Percentiles rank a stretch among this genome's conserved stretches.
phyloP scores from a whole-genome alignment of 2,888 invertebrate species.

The Clostera curtula region DNA sequence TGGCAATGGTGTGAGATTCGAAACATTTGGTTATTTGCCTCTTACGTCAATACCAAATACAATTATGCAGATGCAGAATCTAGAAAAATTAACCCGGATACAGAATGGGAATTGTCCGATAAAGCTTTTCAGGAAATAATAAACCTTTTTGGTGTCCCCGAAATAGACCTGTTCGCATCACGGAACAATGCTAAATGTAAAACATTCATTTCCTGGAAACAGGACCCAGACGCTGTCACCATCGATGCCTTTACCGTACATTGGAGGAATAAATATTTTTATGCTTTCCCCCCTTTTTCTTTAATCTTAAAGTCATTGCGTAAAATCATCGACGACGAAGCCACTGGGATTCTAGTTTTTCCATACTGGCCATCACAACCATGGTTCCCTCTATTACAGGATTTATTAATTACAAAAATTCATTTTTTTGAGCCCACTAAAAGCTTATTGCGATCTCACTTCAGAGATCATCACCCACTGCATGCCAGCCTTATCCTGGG shows the following conservation, averaged over 20 bases:
- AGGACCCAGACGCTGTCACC: constrained; percentile 3
- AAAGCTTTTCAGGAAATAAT: constrained; percentile 1
- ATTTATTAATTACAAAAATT: constrained; percentile 1
- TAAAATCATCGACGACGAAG: constrained; percentile 4
- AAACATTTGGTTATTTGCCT: constrained; percentile 7
- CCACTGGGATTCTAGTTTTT: constrained; percentile 4
- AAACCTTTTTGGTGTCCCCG: not conserved
- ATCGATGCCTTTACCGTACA: constrained; percentile 5
- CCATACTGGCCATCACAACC: constrained; percentile 5
- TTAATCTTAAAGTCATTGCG: constrained; percentile 3
- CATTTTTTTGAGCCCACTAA: constrained; percentile 2
- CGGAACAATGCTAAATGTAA: constrained; percentile 6
- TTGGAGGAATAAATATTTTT: constrained; percentile 1
- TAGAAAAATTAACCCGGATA: constrained; percentile 2
- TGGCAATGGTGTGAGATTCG: constrained; percentile 13
- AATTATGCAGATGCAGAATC: constrained; percentile 3
- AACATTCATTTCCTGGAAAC: constrained; percentile 3
- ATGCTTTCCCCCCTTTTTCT: constrained; percentile 5
- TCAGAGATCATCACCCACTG: constrained; percentile 6
- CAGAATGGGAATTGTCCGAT: constrained; percentile 3
- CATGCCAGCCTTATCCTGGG: constrained; percentile 7
- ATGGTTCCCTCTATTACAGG: constrained; percentile 3
- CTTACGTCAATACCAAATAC: constrained; percentile 2
- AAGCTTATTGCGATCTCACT: constrained; percentile 3
- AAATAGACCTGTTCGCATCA: constrained; percentile 4